Base-by-base conservation (phyloP, 2,888 invertebrate species). In the Caenorhabditis sinica region DNA sequence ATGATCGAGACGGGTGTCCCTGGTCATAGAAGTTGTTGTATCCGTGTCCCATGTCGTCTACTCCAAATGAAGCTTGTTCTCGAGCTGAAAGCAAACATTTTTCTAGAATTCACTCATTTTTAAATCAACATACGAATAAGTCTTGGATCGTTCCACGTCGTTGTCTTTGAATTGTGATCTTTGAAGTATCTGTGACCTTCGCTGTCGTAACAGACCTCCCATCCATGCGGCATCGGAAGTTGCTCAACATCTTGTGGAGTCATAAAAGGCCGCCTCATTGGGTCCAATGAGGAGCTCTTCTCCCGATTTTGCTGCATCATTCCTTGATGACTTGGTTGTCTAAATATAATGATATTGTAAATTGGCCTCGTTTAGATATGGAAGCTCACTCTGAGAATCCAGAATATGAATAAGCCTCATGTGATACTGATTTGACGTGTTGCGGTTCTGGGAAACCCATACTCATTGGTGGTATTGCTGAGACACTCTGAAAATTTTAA, bases 61-160 rank as follows among this genome's bases (percentile, higher is more conserved):
- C 58, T 17, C 68, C 56, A 2, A 51, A 61, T 17, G 13, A 28
- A 20, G 30, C 60, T 71, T 40, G 76, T 28, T 73, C 74, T 33
- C 20, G 73, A 23, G 72, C 81, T 81, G 53, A 61, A 81, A 73
- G 20, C 11, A 30, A 28, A 13, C 5, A 49, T 30, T 49, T 9
- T 25, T 30, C 30, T 5, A 33, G n/a, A 40, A 0, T 17, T 9
- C 25, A 25, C n/a, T 25, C n/a, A 36, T 1, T 40, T 28, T n/a
- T n/a, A n/a, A n/a, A n/a, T n/a, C 20, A 53, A 53, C 74, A 43
- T 49, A 85, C 86, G 25, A 28, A 77, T 74, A 30, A 69, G 40
- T 28, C 88, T 79, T 2, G 88, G 88, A 76, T 88, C 88, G 36
- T 63, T 74, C 88, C 88, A 88, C 2, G 85, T 85, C 4, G 88